phyloP scores from a whole-genome alignment of 2,113 vertebrate species.

The Cyanoramphus novaezelandiae region DNA sequence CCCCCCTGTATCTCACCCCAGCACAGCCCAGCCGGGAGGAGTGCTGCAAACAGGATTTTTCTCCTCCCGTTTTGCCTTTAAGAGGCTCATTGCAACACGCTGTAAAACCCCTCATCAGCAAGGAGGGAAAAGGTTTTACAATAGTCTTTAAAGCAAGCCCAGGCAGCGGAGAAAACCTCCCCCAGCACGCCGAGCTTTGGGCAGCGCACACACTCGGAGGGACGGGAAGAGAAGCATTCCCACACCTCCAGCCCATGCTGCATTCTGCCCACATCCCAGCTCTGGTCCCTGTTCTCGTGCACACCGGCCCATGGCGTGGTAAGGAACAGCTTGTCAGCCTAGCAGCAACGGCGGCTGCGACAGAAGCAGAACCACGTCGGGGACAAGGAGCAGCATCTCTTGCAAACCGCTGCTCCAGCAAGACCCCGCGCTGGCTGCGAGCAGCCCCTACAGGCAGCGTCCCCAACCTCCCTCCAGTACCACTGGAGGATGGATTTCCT shows the following conservation, averaged over 20 bases:
- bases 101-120: neutral
- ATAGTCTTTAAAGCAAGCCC: neutral
- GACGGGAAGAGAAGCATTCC: neutral
- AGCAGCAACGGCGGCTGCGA: neutral
- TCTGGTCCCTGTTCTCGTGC: neutral
- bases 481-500: neutral
- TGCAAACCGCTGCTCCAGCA: neutral
- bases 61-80: neutral
- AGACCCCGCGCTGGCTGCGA: constrained; percentile 28
- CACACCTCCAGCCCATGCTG: neutral
- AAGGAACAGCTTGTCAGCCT: neutral
- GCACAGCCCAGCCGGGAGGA: neutral
- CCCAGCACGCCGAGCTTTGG: accelerated
- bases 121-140: constrained; percentile 33
- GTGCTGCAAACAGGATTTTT: neutral
- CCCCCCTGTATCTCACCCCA: neutral
- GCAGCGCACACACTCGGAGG: accelerated
- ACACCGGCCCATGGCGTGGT: accelerated
- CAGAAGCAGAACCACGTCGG: neutral
- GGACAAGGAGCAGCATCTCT: neutral
- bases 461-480: constrained; percentile 8
- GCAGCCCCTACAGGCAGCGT: constrained; percentile 50
- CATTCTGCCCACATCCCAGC: neutral
- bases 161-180: neutral
- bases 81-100: neutral